These are phyloP conservation scores for Procambarus virginalis DNA, from an alignment of 1,140 invertebrate genomes.

Conservation along the genomic window DNA sequence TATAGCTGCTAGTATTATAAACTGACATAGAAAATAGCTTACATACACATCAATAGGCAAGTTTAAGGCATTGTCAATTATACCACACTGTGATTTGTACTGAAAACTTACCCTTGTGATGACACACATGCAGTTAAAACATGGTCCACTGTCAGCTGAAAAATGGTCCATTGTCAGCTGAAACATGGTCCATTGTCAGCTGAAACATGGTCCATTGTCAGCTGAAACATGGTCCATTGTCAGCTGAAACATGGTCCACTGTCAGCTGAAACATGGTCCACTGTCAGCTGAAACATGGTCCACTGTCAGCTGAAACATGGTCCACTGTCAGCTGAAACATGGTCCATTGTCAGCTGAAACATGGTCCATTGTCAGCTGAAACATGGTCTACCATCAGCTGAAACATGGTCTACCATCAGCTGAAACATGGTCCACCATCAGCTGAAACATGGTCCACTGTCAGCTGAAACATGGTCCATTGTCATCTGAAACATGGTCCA, in stretches of 20 bases:
- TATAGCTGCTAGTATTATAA: not conserved
- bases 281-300: slow-evolving; percentile 17
- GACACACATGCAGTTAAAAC: slow-evolving; percentile 13
- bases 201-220: too few relatives aligned
- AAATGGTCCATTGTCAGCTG: too few relatives aligned
- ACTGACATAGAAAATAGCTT: not conserved
- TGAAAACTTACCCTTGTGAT: slow-evolving; percentile 38
- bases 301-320: slow-evolving; percentile 12
- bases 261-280: slow-evolving; percentile 20
- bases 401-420: too few relatives aligned
- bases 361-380: slow-evolving; percentile 8
- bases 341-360: slow-evolving; percentile 14
- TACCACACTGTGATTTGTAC: slow-evolving; percentile 41
- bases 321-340: slow-evolving; percentile 11
- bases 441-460: slow-evolving; percentile 21
- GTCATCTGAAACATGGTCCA: slow-evolving; percentile 7
- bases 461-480: slow-evolving; percentile 13
- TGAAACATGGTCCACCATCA: slow-evolving; percentile 18
- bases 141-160: too few relatives aligned
- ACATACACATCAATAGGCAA: slow-evolving; percentile 34
- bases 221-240: too few relatives aligned
- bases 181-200: too few relatives aligned
- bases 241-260: too few relatives aligned
- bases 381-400: slow-evolving; percentile 2
- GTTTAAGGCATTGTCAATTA: slow-evolving; percentile 51